Base-by-base conservation (phyloP, 2,797 vertebrate genomes). In the Thalassophryne amazonica region DNA sequence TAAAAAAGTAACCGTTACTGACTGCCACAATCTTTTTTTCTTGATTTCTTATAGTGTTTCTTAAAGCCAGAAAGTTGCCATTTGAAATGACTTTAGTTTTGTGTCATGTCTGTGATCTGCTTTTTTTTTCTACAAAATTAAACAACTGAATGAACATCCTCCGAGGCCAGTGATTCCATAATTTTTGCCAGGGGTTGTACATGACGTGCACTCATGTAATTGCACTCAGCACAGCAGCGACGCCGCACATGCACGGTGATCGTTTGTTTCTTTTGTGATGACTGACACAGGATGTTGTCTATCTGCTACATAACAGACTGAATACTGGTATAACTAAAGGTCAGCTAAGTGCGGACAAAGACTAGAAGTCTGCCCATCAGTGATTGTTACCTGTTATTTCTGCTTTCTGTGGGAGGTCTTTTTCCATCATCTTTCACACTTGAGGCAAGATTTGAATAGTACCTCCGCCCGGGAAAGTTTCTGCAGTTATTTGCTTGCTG, bases 321-420 rank as follows among this genome's bases (percentile, higher is more conserved):
- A 62, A 63, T 70, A 61, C 49, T 67, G 45, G 36, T 23, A 25
- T 76, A 61, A 81, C 87, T 78, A 83, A 70, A 71, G 54, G 56
- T 30, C 77, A 63, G 65, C 42, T 46, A 52, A 73, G 46, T 48
- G 54, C 57, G 54, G 65, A 53, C 50, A 60, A 17, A 52, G 58
- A 68, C 55, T 47, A 67, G 59, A 61, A 63, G 49, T 74, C 69
- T 81, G 61, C 32, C 19, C 51, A 47, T 18, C 50, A 22, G 28
- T 53, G 65, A 69, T 73, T 63, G 55, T 54, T 60, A 38, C 46
- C 46, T 74, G 59, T 29, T 27, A 10, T 50, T 69, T 69, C 49
- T 66, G 52, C 58, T 63, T 58, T n/a, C n/a, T n/a, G n/a, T n/a
- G n/a, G n/a, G n/a, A n/a, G n/a, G n/a, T n/a, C 24, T 51, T 56